Base-by-base conservation (phyloP, 2,113 vertebrate species). In the Ornithorhynchus anatinus region DNA sequence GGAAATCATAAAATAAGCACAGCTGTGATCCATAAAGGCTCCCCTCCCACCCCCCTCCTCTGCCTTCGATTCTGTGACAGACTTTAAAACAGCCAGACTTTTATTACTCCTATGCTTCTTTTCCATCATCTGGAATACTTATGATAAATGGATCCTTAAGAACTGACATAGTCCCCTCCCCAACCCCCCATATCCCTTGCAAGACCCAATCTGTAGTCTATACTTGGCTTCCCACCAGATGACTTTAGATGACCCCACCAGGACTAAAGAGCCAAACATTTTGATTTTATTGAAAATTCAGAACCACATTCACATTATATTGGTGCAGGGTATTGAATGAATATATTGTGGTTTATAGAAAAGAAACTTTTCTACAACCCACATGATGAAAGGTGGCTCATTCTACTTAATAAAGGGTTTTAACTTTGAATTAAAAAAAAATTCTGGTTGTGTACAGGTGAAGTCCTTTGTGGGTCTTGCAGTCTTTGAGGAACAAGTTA, bases 1-100 rank as follows among this genome's bases (percentile, higher is more conserved):
- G 86, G 86, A 91, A 92, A 82, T 38, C 59, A n/a, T 25, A 72
- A 82, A 89, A 80, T 79, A 83, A 89, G 80, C 84, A 86, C 86
- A 92, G 81, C 84, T 91, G 87, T 84, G 61, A 86, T 56, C 56
- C 73, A 88, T 86, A 80, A 90, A 87, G 58, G 51, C 67, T 79
- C 76, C 63, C 67, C n/a, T n/a, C n/a, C n/a, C n/a, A n/a, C n/a
- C n/a, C n/a, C n/a, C n/a, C n/a, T n/a, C n/a, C n/a, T n/a, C n/a
- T n/a, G 56, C 20, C 43, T 72, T 79, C 44, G n/a, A 54, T 67
- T 62, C 60, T 44, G 74, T 57, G 76, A 82, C 75, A 88, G 80
- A 64, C 79, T 54, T 73, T 54, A 61, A 75, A 85, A 47, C 50
- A 68, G 70, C 23, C 42, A 61, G 43, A 78, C 43, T 68, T 44